These are phyloP conservation scores for Heliocidaris erythrogramma DNA, from an alignment of 35 echinoderm and acorn worm species.

Conservation along the genomic window DNA sequence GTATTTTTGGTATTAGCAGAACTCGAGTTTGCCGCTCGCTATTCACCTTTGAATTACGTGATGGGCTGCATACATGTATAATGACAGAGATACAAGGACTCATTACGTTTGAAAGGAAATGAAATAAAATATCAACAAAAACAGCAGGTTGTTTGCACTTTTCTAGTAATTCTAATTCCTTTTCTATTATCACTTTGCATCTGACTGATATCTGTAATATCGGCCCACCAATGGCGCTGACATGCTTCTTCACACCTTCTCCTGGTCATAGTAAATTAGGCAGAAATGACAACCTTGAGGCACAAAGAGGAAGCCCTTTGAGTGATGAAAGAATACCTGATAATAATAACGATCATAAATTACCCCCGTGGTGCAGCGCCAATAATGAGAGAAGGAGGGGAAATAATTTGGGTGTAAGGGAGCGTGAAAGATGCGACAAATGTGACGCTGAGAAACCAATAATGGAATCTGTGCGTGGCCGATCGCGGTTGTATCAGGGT, in stretches of 20 bases:
- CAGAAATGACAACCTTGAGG: neutral
- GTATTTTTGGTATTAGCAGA: too few relatives aligned
- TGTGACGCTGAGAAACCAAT: neutral
- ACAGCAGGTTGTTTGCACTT: too few relatives aligned
- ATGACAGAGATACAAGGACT: too few relatives aligned
- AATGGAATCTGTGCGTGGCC: neutral
- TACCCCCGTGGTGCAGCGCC: neutral
- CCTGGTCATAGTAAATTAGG: neutral
- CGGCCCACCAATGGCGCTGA: neutral
- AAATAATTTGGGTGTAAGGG: slow-evolving; percentile 5
- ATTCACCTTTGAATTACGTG: too few relatives aligned
- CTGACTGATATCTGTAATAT: neutral
- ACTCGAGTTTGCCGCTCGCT: too few relatives aligned
- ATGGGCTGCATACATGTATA: too few relatives aligned
- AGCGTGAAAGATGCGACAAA: neutral
- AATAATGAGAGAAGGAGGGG: neutral
- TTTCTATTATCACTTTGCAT: too few relatives aligned
- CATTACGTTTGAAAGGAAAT: too few relatives aligned
- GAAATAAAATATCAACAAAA: too few relatives aligned
- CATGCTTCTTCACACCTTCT: slow-evolving; percentile 2
- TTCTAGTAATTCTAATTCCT: too few relatives aligned
- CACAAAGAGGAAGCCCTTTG: neutral
- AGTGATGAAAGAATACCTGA: neutral
- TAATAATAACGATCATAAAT: slow-evolving; percentile 6
- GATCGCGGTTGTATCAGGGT: neutral